Percentiles rank a stretch among this genome's conserved stretches.
Evolutionary conservation across 1,140 invertebrate species (phyloP).

Genomic region (Vanessa atalanta): DNA sequence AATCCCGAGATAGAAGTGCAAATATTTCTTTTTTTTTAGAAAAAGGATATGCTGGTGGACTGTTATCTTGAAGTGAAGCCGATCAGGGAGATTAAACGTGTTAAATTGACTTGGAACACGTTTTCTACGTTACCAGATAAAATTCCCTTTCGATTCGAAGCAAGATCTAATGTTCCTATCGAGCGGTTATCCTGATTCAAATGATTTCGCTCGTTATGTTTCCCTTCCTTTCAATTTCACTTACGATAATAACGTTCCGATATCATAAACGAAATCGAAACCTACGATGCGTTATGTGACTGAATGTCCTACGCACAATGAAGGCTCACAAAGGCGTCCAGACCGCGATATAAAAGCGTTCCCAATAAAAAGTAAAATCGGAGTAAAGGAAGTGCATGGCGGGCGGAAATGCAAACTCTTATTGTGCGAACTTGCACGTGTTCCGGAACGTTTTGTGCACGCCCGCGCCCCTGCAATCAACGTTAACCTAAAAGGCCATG

Average conservation of each 20-base stretch:
- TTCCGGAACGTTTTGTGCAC: conserved; percentile 75
- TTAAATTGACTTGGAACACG: conserved; percentile 53
- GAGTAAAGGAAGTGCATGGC: conserved; percentile 79
- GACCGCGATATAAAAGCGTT: conserved; percentile 69
- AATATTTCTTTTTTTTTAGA: conserved; percentile 60
- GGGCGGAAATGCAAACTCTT: conserved; percentile 79
- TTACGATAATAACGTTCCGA: conserved; percentile 67
- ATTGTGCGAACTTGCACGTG: conserved; percentile 79
- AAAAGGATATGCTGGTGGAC: conserved; percentile 52
- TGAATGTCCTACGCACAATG: conserved; percentile 74
- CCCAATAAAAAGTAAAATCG: conserved; percentile 77
- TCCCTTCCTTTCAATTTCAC: conserved; percentile 75
- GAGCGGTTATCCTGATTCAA: conserved; percentile 2
- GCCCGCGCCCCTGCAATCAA: conserved; percentile 52
- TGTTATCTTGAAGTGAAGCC: conserved; percentile 57
- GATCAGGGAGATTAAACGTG: conserved; percentile 63
- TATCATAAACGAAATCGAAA: conserved; percentile 80
- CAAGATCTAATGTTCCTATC: conserved; percentile 15
- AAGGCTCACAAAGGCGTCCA: conserved; percentile 67
- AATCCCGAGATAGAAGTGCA: conserved; percentile 56
- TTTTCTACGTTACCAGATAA: conserved; percentile 49
- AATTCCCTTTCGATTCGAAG: conserved; percentile 25
- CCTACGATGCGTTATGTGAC: conserved; percentile 73
- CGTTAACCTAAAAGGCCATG: conserved; percentile 50
- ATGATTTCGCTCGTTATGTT: conserved; percentile 38